Evolutionary conservation across 2,797 vertebrate species (phyloP), one percentile per base, ranked within the genome.

Genomic region (Ambastaia sidthimunki): DNA sequence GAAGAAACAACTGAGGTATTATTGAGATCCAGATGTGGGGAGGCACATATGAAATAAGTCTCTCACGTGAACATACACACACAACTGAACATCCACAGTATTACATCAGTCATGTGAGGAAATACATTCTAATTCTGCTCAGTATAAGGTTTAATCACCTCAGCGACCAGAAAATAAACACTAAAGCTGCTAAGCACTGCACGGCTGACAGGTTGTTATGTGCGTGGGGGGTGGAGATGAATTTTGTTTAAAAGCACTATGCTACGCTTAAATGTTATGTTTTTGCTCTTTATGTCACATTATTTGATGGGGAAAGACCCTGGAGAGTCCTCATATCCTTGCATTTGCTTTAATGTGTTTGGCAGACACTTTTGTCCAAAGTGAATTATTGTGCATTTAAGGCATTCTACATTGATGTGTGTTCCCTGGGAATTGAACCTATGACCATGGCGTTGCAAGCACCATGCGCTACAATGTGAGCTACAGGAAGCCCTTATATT

Each of bases 241-340:
- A 47, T 47, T 52, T 57, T 3, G 12, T 76, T 57, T 76, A 57
- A 76, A 34, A 68, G 63, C 21, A 25, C 16, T 13, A 50, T 66
- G 19, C 28, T 23, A 66, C 16, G 7, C 11, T 59, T 16, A 76
- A 28, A 60, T n/a, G 3, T 44, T 55, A 15, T 10, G n/a, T 13
- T 16, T 34, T 48, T 69, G 19, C 63, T 23, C 7, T 70, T 70
- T 62, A 62, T 48, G 55, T 23, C 54, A 34, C 66, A 50, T 70
- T 52, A 21, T 9, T 67, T 55, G 37, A 59, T 6, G 23, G 25
- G 37, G 16, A 34, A 59, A 60, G 54, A 59, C 52, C 74, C 69
- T 11, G 19, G 67, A 77, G 69, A 55, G 71, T 60, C 25, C 77
- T 69, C 37, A 60, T 68, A 21, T 66, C 23, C 37, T 57, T 67